Conservation (phyloP, 2,888 invertebrate species). For the Stenodera caucasica region DNA sequence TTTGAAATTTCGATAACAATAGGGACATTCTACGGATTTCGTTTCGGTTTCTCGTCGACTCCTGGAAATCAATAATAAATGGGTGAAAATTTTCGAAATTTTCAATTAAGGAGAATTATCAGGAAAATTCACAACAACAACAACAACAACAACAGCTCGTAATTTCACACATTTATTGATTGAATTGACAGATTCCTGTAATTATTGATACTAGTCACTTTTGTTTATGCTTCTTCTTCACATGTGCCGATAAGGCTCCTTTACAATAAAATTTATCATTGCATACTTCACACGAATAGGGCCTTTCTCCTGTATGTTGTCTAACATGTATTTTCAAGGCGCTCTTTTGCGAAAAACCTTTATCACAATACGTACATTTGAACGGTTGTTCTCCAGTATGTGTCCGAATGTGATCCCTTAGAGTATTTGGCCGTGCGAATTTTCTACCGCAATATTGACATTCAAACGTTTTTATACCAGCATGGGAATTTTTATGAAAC, state of each 20-base stretch:
- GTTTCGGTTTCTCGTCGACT: background rate
- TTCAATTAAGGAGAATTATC: too few species aligned
- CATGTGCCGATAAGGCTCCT: background rate
- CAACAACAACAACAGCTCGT: too few species aligned
- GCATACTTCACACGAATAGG: slow-evolving; percentile 30
- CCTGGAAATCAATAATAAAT: background rate
- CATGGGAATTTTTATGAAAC: slow-evolving; percentile 5
- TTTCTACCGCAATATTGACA: slow-evolving; percentile 41
- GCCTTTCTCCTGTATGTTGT: slow-evolving; percentile 31
- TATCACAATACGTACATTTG: slow-evolving; percentile 39
- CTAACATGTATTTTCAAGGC: slow-evolving; percentile 40
- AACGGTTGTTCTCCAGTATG: slow-evolving; percentile 37
- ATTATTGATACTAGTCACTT: too few species aligned
- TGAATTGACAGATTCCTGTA: too few species aligned
- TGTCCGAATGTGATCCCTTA: slow-evolving; percentile 40
- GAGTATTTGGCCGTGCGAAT: slow-evolving; percentile 36
- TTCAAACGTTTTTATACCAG: slow-evolving; percentile 54
- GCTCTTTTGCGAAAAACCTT: slow-evolving; percentile 41
- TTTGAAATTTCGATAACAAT: background rate
- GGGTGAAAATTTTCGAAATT: too few species aligned
- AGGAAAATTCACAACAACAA: too few species aligned
- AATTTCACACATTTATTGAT: too few species aligned
- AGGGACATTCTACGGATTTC: background rate
- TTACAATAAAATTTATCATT: slow-evolving; percentile 28
- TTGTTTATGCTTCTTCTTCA: background rate